Base-by-base conservation (phyloP, 2,797 vertebrate genomes). In the Onychomys torridus region DNA sequence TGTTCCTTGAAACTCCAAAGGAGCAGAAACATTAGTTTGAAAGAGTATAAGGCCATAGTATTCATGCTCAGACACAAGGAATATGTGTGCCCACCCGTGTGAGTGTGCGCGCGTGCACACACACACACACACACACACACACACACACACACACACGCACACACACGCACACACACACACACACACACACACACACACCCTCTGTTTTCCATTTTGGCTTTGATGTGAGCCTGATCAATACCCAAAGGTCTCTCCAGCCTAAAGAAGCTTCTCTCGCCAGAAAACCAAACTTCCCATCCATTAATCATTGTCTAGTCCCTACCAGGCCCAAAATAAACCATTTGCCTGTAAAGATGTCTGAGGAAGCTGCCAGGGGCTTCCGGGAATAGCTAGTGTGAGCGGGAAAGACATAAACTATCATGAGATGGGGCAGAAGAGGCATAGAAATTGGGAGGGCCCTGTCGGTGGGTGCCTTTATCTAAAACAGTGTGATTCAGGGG, bases 311-410 rank as follows among this genome's bases (percentile, higher is more conserved):
- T 98, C 97, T 93, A 91, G 92, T 89, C 76, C 83, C 89, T 69
- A 91, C 96, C 94, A 96, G 90, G 93, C 96, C 96, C 96, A 1
- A 95, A 98, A 91, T 96, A 87, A 96, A 97, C 91, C 85, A 97
- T 97, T 97, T 96, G 97, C 96, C 96, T 96, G 75, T 16, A 0
- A 97, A 97, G 95, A 96, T 87, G 96, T 98, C 61, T 43, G n/a
- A 97, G 92, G 90, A 93, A 96, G 82, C 11, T 93, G 97, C 96
- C 97, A 97, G 97, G 95, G 76, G 98, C 97, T 98, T 98, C 97
- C 85, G 93, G 98, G 92, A 95, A 97, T 82, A 95, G 81, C 90
- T 0, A 0, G 90, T 96, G 75, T 97, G 95, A 98, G 78, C 29
- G 96, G 93, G 89, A 96, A 97, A 95, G 71, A 97, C 89, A 94